phyloP scores from a whole-genome alignment of 2,797 vertebrate species.

The Coregonus sp. region DNA sequence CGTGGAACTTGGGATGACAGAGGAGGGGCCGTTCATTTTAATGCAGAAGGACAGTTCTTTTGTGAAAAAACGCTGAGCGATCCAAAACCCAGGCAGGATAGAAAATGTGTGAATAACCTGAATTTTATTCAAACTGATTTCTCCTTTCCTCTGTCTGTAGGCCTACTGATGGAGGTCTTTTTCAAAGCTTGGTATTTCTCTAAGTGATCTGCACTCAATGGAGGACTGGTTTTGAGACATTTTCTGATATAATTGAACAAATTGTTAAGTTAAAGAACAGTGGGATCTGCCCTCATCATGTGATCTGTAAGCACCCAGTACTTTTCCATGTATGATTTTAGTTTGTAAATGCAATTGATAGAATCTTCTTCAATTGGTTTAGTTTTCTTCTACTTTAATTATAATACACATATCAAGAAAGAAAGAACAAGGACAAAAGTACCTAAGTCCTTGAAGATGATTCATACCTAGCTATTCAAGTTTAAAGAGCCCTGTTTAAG shows the following conservation, averaged over 20 bases:
- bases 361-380: background rate
- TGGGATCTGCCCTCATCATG: background rate
- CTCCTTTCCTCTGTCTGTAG: conserved; percentile 26
- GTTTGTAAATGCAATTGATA: background rate
- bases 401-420: background rate
- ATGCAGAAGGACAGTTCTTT: conserved; percentile 83
- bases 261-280: conserved; percentile 15
- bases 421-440: background rate
- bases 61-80: conserved; percentile 77
- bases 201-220: conserved; percentile 35
- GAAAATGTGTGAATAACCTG: conserved; percentile 59
- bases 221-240: conserved; percentile 27
- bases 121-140: conserved; percentile 68
- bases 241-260: conserved; percentile 38
- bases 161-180: background rate
- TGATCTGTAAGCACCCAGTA: background rate
- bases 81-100: conserved; percentile 57
- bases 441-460: conserved; percentile 15
- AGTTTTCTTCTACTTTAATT: background rate
- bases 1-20: conserved; percentile 70
- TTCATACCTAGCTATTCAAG: background rate
- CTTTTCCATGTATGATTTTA: background rate
- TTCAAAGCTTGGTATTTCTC: conserved; percentile 25
- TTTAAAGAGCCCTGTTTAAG: background rate
- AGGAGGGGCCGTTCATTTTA: conserved; percentile 73